Evolutionary conservation across 2,797 vertebrate species (phyloP).

Genomic region (Eupleurogrammus muticus): DNA sequence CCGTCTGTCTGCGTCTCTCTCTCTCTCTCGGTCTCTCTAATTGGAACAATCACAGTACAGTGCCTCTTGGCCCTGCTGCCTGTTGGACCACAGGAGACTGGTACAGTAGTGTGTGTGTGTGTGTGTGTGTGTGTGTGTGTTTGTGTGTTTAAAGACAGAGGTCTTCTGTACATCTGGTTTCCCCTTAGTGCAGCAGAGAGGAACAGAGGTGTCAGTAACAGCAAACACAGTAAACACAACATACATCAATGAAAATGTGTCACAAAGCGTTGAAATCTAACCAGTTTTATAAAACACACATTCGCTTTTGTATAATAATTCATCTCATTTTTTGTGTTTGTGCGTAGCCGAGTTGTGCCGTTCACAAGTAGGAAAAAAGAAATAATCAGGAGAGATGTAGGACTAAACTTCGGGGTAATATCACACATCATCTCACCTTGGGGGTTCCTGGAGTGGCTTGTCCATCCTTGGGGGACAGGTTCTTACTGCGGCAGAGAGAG

Average conservation of each 20-base stretch:
- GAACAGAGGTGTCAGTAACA: slow-evolving; percentile 37
- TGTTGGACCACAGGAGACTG: slow-evolving; percentile 54
- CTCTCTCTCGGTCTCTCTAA: slow-evolving; percentile 53
- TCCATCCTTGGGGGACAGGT: slow-evolving; percentile 92
- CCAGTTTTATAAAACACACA: not conserved
- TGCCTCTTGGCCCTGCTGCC: slow-evolving; percentile 46
- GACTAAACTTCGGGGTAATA: not conserved
- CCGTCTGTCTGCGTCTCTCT: slow-evolving; percentile 28
- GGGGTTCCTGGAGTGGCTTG: slow-evolving; percentile 92
- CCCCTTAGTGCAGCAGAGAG: slow-evolving; percentile 52
- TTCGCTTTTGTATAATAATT: not conserved
- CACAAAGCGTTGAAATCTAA: not conserved
- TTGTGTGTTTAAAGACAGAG: slow-evolving; percentile 28
- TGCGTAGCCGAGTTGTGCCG: no score
- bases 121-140: slow-evolving; percentile 18
- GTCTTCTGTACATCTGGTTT: slow-evolving; percentile 37
- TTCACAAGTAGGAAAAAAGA: not conserved
- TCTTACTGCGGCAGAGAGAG: slow-evolving; percentile 89
- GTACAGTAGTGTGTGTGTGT: slow-evolving; percentile 23
- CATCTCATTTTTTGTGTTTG: not conserved
- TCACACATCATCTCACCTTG: slow-evolving; percentile 88
- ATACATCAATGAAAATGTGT: not conserved
- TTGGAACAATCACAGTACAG: slow-evolving; percentile 66
- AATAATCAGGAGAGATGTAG: not conserved
- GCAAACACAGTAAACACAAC: slow-evolving; percentile 5